phyloP scores from a whole-genome alignment of 2,113 vertebrate species.

The Prinia subflava region DNA sequence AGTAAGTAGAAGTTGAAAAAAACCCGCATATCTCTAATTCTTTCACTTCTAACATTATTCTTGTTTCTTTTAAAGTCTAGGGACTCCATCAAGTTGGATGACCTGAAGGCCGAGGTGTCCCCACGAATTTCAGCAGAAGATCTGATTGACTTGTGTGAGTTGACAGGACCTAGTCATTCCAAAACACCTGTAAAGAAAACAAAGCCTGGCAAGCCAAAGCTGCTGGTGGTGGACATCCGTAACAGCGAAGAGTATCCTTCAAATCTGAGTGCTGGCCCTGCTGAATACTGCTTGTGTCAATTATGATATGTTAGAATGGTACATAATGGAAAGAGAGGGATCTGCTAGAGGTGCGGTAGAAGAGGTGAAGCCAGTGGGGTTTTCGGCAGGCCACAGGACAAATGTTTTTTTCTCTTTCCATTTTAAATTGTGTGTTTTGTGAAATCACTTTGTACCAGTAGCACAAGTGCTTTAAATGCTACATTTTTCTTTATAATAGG shows the following conservation, averaged over 20 bases:
- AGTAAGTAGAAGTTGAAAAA: background rate
- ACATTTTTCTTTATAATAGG: background rate
- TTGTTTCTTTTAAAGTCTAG: constrained; percentile 79
- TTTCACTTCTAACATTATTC: background rate
- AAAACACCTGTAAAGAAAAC: constrained; percentile 85
- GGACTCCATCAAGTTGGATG: constrained; percentile 87
- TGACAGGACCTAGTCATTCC: constrained; percentile 77
- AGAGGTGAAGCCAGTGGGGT: background rate
- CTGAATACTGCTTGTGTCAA: background rate
- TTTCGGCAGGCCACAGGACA: background rate
- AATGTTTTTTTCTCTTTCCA: background rate
- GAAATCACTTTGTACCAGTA: background rate
- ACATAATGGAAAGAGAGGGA: background rate
- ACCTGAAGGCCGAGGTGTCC: constrained; percentile 93
- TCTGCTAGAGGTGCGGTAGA: background rate
- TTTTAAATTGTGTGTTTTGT: background rate
- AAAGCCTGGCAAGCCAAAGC: constrained; percentile 88
- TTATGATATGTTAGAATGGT: background rate
- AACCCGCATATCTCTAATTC: background rate
- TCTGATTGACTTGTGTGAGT: constrained; percentile 92
- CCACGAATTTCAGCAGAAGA: constrained; percentile 96
- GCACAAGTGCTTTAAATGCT: background rate
- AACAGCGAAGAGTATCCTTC: constrained; percentile 97
- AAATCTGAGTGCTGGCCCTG: background rate
- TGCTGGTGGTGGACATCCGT: constrained; percentile 92